phyloP scores from a whole-genome alignment of 2,113 vertebrate genomes.

The Sterrhoptilus dennistouni region DNA sequence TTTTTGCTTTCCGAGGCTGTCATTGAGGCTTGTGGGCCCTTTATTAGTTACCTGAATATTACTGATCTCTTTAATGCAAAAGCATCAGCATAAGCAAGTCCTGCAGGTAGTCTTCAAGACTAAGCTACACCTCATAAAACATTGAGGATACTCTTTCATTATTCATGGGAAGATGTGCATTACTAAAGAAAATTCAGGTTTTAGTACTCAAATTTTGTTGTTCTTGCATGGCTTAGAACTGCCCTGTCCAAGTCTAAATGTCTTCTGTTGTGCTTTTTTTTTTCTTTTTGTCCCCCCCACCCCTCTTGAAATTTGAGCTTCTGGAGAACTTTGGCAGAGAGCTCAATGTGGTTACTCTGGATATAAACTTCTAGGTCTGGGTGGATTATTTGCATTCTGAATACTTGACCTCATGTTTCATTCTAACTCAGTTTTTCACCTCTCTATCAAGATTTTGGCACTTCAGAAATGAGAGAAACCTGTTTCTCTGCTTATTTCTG shows the following conservation, averaged over 20 bases:
- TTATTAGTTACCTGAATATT: neutral
- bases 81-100: neutral
- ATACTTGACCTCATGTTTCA: neutral
- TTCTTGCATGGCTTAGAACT: neutral
- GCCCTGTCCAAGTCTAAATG: neutral
- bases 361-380: neutral
- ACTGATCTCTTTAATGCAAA: neutral
- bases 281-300: neutral
- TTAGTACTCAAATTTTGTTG: neutral
- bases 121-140: neutral
- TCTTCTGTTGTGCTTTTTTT: neutral
- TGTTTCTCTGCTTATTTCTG: neutral
- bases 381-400: slow-evolving; percentile 44
- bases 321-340: neutral
- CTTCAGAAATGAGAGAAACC: neutral
- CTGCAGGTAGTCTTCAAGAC: neutral
- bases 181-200: neutral
- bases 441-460: neutral
- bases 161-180: neutral
- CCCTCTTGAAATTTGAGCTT: neutral
- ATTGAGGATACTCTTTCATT: neutral
- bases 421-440: neutral
- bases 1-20: neutral
- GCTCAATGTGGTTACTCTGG: neutral
- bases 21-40: neutral